Conservation (phyloP, 2,113 vertebrate species). For the Percina caprodes region DNA sequence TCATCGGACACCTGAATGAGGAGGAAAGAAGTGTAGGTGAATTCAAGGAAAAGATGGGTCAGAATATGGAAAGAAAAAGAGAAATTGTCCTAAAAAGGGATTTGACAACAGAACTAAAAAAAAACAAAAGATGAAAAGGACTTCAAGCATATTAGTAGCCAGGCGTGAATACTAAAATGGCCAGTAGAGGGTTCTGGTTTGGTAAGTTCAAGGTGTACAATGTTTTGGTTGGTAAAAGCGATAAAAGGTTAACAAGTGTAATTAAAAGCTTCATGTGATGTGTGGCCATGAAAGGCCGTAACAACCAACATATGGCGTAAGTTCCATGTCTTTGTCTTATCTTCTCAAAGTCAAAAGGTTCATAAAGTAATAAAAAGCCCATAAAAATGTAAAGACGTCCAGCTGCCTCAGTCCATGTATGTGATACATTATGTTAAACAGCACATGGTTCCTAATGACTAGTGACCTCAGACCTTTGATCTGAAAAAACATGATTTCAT, state of each 20-base stretch:
- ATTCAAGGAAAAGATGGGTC: neutral
- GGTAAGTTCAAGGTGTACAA: neutral
- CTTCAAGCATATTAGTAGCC: neutral
- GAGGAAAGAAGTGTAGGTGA: neutral
- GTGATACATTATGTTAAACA: neutral
- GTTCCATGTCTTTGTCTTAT: neutral
- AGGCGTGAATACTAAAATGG: neutral
- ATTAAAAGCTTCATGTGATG: neutral
- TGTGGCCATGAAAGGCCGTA: neutral
- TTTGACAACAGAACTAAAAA: neutral
- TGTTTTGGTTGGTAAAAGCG: neutral
- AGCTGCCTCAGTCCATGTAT: neutral
- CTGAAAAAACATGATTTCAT: neutral
- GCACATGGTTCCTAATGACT: neutral
- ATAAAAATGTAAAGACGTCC: neutral
- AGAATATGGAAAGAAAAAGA: neutral
- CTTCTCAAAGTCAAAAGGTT: neutral
- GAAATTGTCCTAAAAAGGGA: neutral
- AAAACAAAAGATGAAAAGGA: neutral
- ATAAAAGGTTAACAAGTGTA: neutral
- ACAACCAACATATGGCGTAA: neutral
- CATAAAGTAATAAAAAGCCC: neutral
- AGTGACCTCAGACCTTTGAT: neutral
- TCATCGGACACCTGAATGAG: slow-evolving; percentile 88
- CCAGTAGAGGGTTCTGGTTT: neutral